Evolutionary conservation across 1,140 invertebrate species (phyloP), one percentile per base, ranked within the genome.

Genomic region (Drosophila varians): DNA sequence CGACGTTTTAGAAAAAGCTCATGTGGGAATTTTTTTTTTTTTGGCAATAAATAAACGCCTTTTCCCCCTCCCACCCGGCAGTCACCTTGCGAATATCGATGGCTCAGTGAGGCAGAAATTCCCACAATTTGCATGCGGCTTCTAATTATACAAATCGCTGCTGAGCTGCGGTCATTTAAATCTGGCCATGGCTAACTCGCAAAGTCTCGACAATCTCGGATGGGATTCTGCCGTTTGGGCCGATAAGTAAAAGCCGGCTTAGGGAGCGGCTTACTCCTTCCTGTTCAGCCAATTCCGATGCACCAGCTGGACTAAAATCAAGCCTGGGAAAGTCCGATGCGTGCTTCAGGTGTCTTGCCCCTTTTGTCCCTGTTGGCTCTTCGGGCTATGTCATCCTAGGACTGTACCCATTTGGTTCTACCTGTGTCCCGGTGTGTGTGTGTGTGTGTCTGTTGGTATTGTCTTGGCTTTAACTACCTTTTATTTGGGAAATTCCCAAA

Each of bases 401-500:
- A 86, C 80, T 87, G 82, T 87, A 86, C 82, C 60, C 51, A 14
- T 36, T 9, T 21, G 18, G 18, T 42, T 53, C 56, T 78, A 84
- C 82, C 77, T 87, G 82, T 69, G 7, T 14, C 9, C 25, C 7
- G 4, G n/a, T 2, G 6, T 8, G 7, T 47, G 21, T 12, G 21
- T 46, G 26, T 21, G 16, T 43, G 40, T 16, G 40, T 47, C 14
- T 61, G 60, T 62, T 66, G 72, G 58, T 62, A 86, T 86, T 86
- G 80, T 86, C 72, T 58, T 73, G 76, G 76, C 76, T 74, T 82
- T 74, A 86, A 86, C 77, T 87, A 82, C 70, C 73, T 87, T 86
- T 87, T 82, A 87, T 86, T 86, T 86, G 62, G 82, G 82, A 86
- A 86, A 60, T 86, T 86, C 82, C 82, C 82, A 86, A 86, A 86